phyloP scores from a whole-genome alignment of 2,888 invertebrate genomes.

The Tridacna gigas region DNA sequence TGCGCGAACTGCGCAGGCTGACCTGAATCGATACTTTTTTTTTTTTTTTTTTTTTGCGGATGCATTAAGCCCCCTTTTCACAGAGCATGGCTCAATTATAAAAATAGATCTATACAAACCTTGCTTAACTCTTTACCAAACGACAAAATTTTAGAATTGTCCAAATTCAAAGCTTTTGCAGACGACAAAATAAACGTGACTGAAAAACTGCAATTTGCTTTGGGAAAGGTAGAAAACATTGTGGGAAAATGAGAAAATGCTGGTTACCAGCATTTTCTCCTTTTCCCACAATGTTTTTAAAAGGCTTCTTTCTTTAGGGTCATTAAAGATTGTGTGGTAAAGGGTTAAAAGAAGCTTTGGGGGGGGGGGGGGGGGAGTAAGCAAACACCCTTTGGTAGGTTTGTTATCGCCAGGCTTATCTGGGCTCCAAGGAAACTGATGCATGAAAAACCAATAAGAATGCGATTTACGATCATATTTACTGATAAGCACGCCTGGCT shows the following conservation, averaged over 20 bases:
- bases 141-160: not conserved
- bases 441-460: constrained; percentile 25
- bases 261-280: not conserved
- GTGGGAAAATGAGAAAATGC: constrained; percentile 8
- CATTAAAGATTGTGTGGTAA: not conserved
- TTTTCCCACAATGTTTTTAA: not conserved
- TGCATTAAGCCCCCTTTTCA: too few species aligned
- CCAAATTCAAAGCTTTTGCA: not conserved
- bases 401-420: not conserved
- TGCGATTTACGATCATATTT: constrained; percentile 25
- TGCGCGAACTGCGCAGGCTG: too few species aligned
- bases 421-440: constrained; percentile 18
- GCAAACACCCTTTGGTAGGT: constrained; percentile 2
- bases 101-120: not conserved
- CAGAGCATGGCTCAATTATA: not conserved
- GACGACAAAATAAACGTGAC: not conserved
- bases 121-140: not conserved
- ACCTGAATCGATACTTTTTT: too few species aligned
- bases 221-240: not conserved
- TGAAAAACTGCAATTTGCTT: not conserved
- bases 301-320: not conserved
- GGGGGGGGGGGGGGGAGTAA: not conserved
- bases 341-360: not conserved
- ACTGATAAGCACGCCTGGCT: constrained; percentile 23
- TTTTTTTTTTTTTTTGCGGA: too few species aligned